Conservation (phyloP, 2,888 invertebrate genomes). For the Plebejus melissa region DNA sequence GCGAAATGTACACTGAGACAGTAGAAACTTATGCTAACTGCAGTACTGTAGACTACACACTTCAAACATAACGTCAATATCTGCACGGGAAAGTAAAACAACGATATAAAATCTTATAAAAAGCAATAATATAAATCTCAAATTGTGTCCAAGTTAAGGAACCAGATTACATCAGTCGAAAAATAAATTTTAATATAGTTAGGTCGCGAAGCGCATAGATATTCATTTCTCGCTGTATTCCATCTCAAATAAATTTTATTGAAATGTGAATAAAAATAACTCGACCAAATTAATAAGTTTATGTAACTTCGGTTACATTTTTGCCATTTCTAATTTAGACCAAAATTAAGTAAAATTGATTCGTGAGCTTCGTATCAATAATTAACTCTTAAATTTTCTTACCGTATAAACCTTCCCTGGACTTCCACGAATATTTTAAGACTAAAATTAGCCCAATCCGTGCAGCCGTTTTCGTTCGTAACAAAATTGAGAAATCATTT, state of each 20-base stretch:
- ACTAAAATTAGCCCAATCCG: too few relatives aligned
- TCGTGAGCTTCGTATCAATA: too few relatives aligned
- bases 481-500: too few relatives aligned
- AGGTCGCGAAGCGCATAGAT: not conserved
- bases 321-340: too few relatives aligned
- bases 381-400: too few relatives aligned
- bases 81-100: constrained; percentile 31
- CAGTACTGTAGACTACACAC: constrained; percentile 27
- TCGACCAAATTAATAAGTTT: not conserved
- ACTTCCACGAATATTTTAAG: too few relatives aligned
- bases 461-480: too few relatives aligned
- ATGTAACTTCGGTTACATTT: too few relatives aligned
- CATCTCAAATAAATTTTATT: not conserved
- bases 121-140: constrained; percentile 33
- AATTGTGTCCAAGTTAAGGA: constrained; percentile 37
- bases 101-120: constrained; percentile 33
- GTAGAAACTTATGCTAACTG: constrained; percentile 29
- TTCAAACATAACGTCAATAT: constrained; percentile 28
- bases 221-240: not conserved
- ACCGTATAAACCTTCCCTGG: too few relatives aligned
- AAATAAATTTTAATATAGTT: constrained; percentile 37
- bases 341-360: not conserved
- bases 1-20: constrained; percentile 63
- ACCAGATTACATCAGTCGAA: constrained; percentile 43
- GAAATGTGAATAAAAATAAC: not conserved